A percentile compares a stretch with the other conserved stretches of the same genome.
phyloP scores from a whole-genome alignment of 2,113 vertebrate species.

The Cygnus atratus region DNA sequence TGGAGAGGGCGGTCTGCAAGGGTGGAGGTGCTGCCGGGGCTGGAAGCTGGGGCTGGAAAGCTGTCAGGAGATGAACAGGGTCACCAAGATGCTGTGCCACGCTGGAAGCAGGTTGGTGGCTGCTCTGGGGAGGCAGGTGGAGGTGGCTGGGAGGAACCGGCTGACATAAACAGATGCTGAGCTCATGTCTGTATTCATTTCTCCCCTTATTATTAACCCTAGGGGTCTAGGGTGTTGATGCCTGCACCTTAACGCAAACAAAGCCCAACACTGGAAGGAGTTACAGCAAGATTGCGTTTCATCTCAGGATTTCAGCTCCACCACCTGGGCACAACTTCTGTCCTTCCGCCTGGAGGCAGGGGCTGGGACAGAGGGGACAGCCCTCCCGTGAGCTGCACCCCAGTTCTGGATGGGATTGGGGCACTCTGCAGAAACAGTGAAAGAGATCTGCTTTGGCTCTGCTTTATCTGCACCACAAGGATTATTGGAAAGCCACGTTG shows the following conservation, averaged over 20 bases:
- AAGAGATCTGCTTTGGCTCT: not conserved
- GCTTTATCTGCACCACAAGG: not conserved
- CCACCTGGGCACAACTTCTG: not conserved
- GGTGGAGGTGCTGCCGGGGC: not conserved
- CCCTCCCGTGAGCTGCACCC: not conserved
- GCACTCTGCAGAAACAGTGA: not conserved
- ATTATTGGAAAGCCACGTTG: not conserved
- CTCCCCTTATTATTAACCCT: not conserved
- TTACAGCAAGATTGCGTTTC: not conserved
- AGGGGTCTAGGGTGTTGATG: not conserved
- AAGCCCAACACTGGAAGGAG: not conserved
- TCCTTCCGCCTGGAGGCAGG: not conserved
- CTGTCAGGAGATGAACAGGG: not conserved
- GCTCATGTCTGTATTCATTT: slow-evolving; percentile 46
- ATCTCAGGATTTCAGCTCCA: not conserved
- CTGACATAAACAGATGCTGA: slow-evolving; percentile 63
- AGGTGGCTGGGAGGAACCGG: not conserved
- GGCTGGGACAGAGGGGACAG: not conserved
- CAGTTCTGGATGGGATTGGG: not conserved
- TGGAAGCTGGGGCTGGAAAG: not conserved
- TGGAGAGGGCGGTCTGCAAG: too few relatives aligned
- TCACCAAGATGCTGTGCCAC: not conserved
- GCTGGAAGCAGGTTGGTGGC: not conserved
- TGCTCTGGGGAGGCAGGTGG: not conserved
- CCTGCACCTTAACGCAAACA: not conserved